Conservation (phyloP, 1,140 invertebrate species). For the Scylla paramamosain region DNA sequence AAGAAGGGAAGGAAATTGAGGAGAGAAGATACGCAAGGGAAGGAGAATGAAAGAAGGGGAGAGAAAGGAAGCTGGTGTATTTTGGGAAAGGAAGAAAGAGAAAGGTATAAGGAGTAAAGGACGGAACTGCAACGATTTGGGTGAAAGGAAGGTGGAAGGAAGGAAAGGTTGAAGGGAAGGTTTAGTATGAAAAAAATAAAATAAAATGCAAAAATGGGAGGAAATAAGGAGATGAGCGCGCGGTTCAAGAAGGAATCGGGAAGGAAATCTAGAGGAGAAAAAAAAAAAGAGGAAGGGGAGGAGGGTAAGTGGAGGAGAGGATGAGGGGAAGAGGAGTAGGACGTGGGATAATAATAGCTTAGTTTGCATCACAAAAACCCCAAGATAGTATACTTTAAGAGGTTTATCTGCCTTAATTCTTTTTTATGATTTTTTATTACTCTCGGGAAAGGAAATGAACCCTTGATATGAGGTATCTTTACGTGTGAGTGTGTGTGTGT, state of each 20-base stretch:
- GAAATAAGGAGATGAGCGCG: background rate
- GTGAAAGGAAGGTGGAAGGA: too few relatives aligned
- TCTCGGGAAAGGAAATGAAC: background rate
- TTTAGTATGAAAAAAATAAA: too few relatives aligned
- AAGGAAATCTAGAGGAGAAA: background rate
- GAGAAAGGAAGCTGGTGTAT: too few relatives aligned
- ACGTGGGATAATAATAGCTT: background rate
- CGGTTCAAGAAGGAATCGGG: background rate
- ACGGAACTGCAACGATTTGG: too few relatives aligned
- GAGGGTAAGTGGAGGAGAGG: background rate
- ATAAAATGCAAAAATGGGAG: background rate
- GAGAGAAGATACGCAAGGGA: too few relatives aligned
- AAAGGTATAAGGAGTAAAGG: too few relatives aligned
- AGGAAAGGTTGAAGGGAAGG: too few relatives aligned
- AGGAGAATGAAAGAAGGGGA: too few relatives aligned
- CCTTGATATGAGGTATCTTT: background rate
- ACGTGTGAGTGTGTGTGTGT: background rate
- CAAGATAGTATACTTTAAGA: background rate
- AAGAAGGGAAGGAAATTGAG: too few relatives aligned
- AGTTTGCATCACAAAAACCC: background rate
- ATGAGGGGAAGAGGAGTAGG: background rate
- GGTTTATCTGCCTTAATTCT: background rate
- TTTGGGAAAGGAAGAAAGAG: too few relatives aligned
- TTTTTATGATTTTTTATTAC: background rate
- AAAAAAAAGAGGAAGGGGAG: background rate